Evolutionary conservation across 2,113 vertebrate species (phyloP).

Genomic region (Paramisgurnus dabryanus): DNA sequence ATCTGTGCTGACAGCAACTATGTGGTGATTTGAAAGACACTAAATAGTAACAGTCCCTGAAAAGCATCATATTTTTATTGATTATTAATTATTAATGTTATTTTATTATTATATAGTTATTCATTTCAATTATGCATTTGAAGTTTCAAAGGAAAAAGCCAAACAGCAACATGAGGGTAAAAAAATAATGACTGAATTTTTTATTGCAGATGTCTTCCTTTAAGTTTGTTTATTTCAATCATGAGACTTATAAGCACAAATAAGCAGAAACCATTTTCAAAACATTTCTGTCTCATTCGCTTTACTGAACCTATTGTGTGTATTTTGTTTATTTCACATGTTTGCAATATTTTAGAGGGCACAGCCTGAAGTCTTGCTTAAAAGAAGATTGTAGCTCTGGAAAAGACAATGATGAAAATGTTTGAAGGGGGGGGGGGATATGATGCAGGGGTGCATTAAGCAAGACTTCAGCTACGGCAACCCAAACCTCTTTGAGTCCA

Average conservation of each 20-base stretch:
- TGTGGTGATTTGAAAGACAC: slow-evolving; percentile 44
- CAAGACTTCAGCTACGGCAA: slow-evolving; percentile 67
- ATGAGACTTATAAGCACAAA: neutral
- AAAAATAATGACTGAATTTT: neutral
- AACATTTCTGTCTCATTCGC: neutral
- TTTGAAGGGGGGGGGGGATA: slow-evolving; percentile 46
- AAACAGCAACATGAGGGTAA: neutral
- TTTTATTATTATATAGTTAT: neutral
- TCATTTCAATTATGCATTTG: no score
- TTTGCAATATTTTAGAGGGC: neutral
- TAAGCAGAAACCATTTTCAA: no score
- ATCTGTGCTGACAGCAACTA: slow-evolving; percentile 17
- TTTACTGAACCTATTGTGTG: neutral
- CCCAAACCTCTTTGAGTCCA: slow-evolving; percentile 73
- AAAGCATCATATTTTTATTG: neutral
- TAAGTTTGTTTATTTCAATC: neutral
- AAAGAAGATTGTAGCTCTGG: neutral
- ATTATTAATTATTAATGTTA: neutral
- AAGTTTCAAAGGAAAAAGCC: no score
- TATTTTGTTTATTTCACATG: neutral
- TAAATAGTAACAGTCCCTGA: neutral
- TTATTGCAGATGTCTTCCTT: neutral
- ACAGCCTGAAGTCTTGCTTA: no score
- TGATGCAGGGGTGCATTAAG: slow-evolving; percentile 62
- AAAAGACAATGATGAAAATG: slow-evolving; percentile 15